These are phyloP conservation scores for Xiphophorus couchianus DNA, from an alignment of 2,113 vertebrate species.

Conservation along the genomic window DNA sequence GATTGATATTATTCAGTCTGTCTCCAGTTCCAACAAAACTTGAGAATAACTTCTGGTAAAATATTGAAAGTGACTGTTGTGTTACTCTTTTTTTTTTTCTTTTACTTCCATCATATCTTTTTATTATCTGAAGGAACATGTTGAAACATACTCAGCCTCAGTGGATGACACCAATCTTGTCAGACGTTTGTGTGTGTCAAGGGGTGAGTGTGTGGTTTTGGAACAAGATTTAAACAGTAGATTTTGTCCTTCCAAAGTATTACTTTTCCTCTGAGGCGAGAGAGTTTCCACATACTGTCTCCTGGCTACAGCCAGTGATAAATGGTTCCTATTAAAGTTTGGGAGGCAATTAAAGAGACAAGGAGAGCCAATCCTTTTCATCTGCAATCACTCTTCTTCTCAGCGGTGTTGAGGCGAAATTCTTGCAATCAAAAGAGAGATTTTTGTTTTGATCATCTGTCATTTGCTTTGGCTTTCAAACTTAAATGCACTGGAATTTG, in stretches of 20 bases:
- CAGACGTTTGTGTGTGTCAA: background rate
- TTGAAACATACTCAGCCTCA: slow-evolving; percentile 14
- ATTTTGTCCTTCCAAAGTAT: slow-evolving; percentile 23
- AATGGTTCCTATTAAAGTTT: slow-evolving; percentile 71
- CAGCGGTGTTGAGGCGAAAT: slow-evolving; percentile 15
- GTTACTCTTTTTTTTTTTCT: background rate
- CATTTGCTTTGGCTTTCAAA: background rate
- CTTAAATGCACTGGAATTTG: background rate
- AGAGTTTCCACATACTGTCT: slow-evolving; percentile 46
- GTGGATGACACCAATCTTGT: slow-evolving; percentile 19
- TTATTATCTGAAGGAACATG: background rate
- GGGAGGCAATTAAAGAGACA: slow-evolving; percentile 71
- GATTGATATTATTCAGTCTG: background rate
- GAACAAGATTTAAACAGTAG: slow-evolving; percentile 22
- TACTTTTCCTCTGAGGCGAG: slow-evolving; percentile 34
- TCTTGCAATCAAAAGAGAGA: background rate
- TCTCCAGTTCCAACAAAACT: slow-evolving; percentile 19
- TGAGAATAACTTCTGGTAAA: slow-evolving; percentile 30
- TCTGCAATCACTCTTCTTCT: slow-evolving; percentile 54
- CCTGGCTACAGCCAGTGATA: slow-evolving; percentile 55
- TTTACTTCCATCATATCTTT: background rate
- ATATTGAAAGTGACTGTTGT: slow-evolving; percentile 29
- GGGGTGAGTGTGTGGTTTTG: slow-evolving; percentile 6
- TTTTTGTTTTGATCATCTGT: background rate
- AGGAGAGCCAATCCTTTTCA: slow-evolving; percentile 46